Percentiles rank a stretch among this genome's conserved stretches.
These are phyloP conservation scores for Enteromius radiatus DNA, from an alignment of 2,797 vertebrate species.

Conservation along the genomic window DNA sequence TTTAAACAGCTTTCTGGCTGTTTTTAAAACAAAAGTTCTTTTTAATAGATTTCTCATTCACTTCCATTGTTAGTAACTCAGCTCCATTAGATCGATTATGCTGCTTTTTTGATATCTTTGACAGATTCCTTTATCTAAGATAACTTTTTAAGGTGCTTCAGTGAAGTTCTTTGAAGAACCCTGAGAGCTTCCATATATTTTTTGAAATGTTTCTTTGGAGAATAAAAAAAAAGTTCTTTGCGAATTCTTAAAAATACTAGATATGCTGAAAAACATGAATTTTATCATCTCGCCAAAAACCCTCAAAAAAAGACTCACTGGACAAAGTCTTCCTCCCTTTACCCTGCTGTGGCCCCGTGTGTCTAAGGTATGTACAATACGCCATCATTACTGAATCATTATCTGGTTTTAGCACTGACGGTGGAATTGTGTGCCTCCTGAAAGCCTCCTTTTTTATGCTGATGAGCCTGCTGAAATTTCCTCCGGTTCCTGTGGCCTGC, in stretches of 20 bases:
- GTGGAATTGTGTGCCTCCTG: conserved; percentile 85
- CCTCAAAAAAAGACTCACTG: neutral
- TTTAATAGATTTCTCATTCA: neutral
- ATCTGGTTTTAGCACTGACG: conserved; percentile 90
- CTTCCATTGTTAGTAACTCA: neutral
- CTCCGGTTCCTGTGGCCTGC: conserved; percentile 83
- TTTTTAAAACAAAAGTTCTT: neutral
- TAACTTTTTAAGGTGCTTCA: no score
- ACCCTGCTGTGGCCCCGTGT: conserved; percentile 35
- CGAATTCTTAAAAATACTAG: neutral
- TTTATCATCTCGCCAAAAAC: neutral
- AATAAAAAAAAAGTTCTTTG: neutral
- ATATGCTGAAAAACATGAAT: neutral
- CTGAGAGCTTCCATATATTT: no score
- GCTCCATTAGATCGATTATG: neutral
- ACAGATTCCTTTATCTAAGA: neutral
- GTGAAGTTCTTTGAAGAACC: neutral
- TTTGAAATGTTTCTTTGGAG: neutral
- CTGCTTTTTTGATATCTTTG: neutral
- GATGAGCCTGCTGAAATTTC: conserved; percentile 90
- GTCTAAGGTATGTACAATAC: conserved; percentile 88
- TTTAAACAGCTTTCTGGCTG: neutral
- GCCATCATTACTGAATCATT: conserved; percentile 91
- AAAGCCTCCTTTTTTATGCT: conserved; percentile 90
- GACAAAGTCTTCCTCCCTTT: neutral